Base-by-base conservation (phyloP, 2,888 invertebrate species). In the Atrina japonica region DNA sequence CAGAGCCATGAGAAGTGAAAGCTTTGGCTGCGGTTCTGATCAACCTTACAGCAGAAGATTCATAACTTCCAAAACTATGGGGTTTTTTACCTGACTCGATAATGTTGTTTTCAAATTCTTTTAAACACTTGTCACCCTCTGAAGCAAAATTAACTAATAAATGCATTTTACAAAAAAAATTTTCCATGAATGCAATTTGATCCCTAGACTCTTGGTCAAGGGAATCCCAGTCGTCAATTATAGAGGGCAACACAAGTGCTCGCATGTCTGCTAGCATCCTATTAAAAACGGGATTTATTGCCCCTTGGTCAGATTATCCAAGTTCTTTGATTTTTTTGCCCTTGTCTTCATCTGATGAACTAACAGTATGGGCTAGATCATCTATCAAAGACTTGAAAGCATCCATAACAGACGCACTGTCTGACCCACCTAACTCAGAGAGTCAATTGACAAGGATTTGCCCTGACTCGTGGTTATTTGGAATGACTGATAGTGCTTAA, bases 111-210 rank as follows among this genome's bases (percentile, higher is more conserved):
- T 71, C 71, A 66, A 66, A 71, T 6, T 40, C 14, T 29, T 45
- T 49, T 16, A 71, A 16, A 14, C 43, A 21, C 40, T 71, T 66
- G 45, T 71, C 71, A 29, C 30, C 6, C 27, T 71, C 71, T 18
- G 60, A 50, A 2, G 71, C 71, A 23, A 66, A 50, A 35, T 61
- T 71, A 1, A 66, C 61, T 43, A 71, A 16, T 1, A 66, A 7
- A 66, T 71, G 71, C 71, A 71, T 71, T 55, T 70, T 70, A 30
- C 70, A 70, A 35, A 65, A 70, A 49, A 65, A 70, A 11, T 43
- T 49, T 23, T 29, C 9, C 67, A 67, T 43, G 7, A 23, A 14
- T 18, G 18, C 35, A 49, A 59, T 35, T 3, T 29, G 14, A 21
- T 27, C n/a, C 35, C 58, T 21, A 30, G 16, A 25, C n/a, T 65